Percentiles rank a stretch among this genome's conserved stretches.
Evolutionary conservation across 37 sponge, comb jelly and placozoan genomes (phyloP).

Genomic region (Diacarnus erythraeanus): DNA sequence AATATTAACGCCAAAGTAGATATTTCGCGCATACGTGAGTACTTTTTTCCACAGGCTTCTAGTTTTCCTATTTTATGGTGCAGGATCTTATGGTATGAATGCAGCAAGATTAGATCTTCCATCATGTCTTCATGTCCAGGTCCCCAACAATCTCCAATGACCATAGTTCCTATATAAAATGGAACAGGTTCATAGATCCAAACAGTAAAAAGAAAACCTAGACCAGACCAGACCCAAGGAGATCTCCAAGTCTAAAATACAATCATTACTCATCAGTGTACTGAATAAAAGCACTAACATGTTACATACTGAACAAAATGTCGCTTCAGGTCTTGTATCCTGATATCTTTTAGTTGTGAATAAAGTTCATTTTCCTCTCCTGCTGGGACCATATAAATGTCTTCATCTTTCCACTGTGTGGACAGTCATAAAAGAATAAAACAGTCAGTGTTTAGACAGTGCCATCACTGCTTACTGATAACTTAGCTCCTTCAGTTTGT

Average conservation of each 20-base stretch:
- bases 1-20: not conserved
- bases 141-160: conserved; percentile 56
- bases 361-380: not conserved
- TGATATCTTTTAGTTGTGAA: not conserved
- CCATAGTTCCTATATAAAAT: conserved; percentile 53
- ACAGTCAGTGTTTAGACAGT: too few species aligned
- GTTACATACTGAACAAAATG: not conserved
- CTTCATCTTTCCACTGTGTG: not conserved
- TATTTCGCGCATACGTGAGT: too few species aligned
- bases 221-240: conserved; percentile 17
- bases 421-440: not conserved
- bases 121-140: conserved; percentile 46
- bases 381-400: not conserved
- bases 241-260: conserved; percentile 5
- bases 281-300: not conserved
- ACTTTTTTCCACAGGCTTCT: too few species aligned
- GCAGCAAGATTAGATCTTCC: too few species aligned
- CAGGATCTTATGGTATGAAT: too few species aligned
- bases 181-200: not conserved
- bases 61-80: too few species aligned
- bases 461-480: too few species aligned
- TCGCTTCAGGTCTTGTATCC: not conserved
- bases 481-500: too few species aligned
- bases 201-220: not conserved
- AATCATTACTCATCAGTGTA: too few species aligned